Percentiles rank a stretch among this genome's conserved stretches.
Evolutionary conservation across 1,140 invertebrate genomes (phyloP).

Genomic region (Patella vulgata): DNA sequence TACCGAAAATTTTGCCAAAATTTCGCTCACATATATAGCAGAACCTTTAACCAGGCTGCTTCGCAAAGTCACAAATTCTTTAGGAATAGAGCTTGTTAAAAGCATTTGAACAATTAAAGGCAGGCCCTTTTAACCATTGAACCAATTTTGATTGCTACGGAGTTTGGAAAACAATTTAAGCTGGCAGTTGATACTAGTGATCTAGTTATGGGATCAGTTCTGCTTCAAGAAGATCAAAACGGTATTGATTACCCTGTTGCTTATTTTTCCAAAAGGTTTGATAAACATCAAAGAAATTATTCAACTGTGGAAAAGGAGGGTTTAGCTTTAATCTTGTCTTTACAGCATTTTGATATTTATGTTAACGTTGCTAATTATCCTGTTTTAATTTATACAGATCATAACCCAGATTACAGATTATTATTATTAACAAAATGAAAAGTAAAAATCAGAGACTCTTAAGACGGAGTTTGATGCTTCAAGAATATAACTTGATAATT

Average conservation of each 20-base stretch:
- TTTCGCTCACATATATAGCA: conserved; percentile 63
- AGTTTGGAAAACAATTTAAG: conserved; percentile 57
- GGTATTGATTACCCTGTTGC: too few species aligned
- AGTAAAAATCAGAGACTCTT: too few species aligned
- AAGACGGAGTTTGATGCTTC: background rate
- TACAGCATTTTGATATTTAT: too few species aligned
- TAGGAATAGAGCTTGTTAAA: conserved; percentile 49
- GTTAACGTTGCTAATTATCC: too few species aligned
- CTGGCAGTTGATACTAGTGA: conserved; percentile 37
- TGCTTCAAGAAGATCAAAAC: conserved; percentile 27
- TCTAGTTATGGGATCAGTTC: conserved; percentile 22
- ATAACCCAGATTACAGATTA: too few species aligned
- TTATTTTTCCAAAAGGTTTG: too few species aligned
- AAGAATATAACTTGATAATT: background rate
- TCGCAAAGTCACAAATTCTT: conserved; percentile 47
- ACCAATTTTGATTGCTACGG: conserved; percentile 47
- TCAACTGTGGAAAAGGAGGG: too few species aligned
- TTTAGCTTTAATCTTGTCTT: too few species aligned
- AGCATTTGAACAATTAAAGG: conserved; percentile 58
- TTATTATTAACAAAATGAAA: too few species aligned
- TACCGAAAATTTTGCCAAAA: conserved; percentile 62
- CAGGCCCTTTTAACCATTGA: conserved; percentile 36
- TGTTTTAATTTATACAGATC: too few species aligned
- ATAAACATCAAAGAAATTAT: too few species aligned
- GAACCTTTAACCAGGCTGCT: conserved; percentile 55